Conservation (phyloP, 2,113 vertebrate genomes). For the Ammodytes dubius region DNA sequence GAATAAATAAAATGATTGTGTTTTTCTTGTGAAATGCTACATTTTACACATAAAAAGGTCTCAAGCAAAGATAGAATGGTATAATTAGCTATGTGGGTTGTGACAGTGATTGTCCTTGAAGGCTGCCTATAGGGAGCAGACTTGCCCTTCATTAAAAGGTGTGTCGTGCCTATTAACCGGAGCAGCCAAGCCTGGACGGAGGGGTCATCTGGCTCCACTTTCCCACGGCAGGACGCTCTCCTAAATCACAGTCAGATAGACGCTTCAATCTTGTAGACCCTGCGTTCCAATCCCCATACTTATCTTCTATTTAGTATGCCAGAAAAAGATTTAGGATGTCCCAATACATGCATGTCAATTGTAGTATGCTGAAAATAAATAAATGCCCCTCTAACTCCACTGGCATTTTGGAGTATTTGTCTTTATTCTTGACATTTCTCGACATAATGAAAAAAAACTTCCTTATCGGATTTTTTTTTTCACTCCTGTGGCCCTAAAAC, state of each 20-base stretch:
- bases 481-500: too few relatives aligned
- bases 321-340: too few relatives aligned
- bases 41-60: background rate
- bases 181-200: constrained; percentile 60
- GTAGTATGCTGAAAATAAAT: too few relatives aligned
- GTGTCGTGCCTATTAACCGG: constrained; percentile 62
- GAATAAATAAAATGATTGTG: background rate
- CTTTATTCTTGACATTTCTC: too few relatives aligned
- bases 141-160: constrained; percentile 75
- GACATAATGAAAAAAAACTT: too few relatives aligned
- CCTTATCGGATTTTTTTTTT: too few relatives aligned
- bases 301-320: too few relatives aligned
- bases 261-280: background rate
- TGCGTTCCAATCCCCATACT: too few relatives aligned
- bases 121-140: constrained; percentile 42
- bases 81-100: constrained; percentile 59
- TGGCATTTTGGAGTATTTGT: too few relatives aligned
- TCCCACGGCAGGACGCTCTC: constrained; percentile 55
- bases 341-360: too few relatives aligned
- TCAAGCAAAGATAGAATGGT: constrained; percentile 3
- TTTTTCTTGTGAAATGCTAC: background rate
- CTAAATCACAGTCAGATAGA: background rate
- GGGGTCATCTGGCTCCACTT: constrained; percentile 64
- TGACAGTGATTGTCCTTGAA: constrained; percentile 60
- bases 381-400: too few relatives aligned